Evolutionary conservation across 2,797 vertebrate species (phyloP).

Genomic region (Melanotaenia parkinsoni): DNA sequence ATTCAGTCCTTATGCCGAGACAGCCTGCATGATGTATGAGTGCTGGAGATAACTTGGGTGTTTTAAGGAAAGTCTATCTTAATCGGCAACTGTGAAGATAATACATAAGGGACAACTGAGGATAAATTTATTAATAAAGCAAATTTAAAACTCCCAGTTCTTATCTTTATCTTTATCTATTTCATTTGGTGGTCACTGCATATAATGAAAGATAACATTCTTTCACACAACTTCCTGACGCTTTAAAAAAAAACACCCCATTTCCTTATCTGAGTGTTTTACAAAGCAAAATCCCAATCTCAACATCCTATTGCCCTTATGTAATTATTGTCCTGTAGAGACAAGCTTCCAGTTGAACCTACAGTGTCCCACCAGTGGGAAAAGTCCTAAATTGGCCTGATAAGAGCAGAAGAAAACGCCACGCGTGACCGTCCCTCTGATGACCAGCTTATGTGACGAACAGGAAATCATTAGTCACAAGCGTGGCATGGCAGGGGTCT

Average conservation of each 20-base stretch:
- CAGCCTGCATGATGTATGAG: slow-evolving; percentile 1
- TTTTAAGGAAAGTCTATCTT: slow-evolving; percentile 1
- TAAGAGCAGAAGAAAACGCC: slow-evolving; percentile 47
- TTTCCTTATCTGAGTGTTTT: slow-evolving; percentile 36
- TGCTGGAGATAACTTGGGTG: slow-evolving; percentile 1
- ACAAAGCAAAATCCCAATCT: slow-evolving; percentile 42
- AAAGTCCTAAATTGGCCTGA: slow-evolving; percentile 56
- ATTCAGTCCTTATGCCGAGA: slow-evolving; percentile 7
- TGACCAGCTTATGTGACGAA: slow-evolving; percentile 72
- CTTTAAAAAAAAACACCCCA: slow-evolving; percentile 23
- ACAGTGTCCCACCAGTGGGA: slow-evolving; percentile 54
- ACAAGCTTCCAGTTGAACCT: slow-evolving; percentile 49
- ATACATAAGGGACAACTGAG: background rate
- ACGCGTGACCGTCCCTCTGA: slow-evolving; percentile 52
- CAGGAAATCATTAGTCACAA: slow-evolving; percentile 82
- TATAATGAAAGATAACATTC: slow-evolving; percentile 16
- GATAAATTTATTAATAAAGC: slow-evolving; percentile 2
- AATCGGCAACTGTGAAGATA: background rate
- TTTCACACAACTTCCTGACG: slow-evolving; percentile 12
- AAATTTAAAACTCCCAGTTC: background rate
- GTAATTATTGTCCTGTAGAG: slow-evolving; percentile 1
- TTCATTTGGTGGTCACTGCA: no score
- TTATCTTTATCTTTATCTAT: background rate
- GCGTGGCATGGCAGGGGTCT: slow-evolving; percentile 57
- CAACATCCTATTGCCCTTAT: slow-evolving; percentile 4